These are phyloP conservation scores for Amblyopsis rosae DNA, from an alignment of 2,113 vertebrate species.

Conservation along the genomic window DNA sequence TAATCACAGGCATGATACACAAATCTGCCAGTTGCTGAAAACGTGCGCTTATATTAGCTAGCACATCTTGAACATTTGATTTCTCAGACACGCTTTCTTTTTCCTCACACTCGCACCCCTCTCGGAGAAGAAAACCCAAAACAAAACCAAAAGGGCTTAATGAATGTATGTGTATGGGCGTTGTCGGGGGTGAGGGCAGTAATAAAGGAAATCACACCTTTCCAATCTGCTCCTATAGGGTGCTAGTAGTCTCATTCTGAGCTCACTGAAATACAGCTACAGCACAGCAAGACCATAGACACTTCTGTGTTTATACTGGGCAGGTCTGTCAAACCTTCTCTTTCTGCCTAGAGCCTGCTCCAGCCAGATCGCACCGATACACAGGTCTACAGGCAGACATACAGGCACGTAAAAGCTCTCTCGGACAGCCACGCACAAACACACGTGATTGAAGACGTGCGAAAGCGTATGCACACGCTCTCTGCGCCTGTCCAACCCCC, in stretches of 20 bases:
- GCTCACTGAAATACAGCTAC: constrained; percentile 3
- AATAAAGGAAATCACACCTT: not conserved
- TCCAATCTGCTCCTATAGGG: not conserved
- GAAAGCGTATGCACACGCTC: not conserved
- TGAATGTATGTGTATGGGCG: not conserved
- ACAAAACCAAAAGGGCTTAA: not conserved
- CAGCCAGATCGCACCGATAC: constrained; percentile 6
- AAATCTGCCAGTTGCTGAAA: constrained; percentile 58
- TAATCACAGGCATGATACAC: constrained; percentile 3
- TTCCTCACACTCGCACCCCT: not conserved
- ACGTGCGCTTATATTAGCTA: constrained; percentile 65
- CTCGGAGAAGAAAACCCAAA: not conserved
- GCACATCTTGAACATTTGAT: constrained; percentile 53
- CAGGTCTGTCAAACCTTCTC: constrained; percentile 18
- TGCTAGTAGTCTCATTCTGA: constrained; percentile 9
- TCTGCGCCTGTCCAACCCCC: constrained; percentile 1
- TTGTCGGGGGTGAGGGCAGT: not conserved
- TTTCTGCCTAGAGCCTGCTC: constrained; percentile 7
- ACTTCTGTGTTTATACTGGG: constrained; percentile 26
- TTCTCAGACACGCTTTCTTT: not conserved
- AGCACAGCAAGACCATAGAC: constrained; percentile 4
- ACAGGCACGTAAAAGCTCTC: not conserved
- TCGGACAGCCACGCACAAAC: not conserved
- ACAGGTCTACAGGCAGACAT: not conserved
- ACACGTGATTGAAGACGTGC: not conserved